Evolutionary conservation across 1,140 invertebrate genomes (phyloP).

Genomic region (Patella vulgata): DNA sequence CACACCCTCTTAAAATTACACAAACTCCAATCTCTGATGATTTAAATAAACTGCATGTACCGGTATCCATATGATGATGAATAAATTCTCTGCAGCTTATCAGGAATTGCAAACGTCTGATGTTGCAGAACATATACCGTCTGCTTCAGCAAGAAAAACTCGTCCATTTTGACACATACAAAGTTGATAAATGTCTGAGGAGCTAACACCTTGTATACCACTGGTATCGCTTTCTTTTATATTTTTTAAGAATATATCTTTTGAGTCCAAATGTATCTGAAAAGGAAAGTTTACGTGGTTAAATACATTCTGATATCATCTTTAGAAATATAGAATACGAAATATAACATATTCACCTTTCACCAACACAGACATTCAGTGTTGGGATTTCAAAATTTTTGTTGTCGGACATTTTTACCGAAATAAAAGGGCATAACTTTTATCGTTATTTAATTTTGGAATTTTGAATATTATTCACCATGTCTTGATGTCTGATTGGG

Average conservation of each 20-base stretch:
- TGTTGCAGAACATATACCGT: slow-evolving; percentile 27
- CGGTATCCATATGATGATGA: too few relatives aligned
- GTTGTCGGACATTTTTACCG: too few relatives aligned
- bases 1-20: too few relatives aligned
- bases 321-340: neutral
- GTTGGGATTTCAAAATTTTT: too few relatives aligned
- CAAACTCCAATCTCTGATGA: too few relatives aligned
- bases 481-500: too few relatives aligned
- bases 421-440: too few relatives aligned
- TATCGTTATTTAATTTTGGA: too few relatives aligned
- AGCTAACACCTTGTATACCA: slow-evolving; percentile 2
- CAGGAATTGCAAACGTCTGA: slow-evolving; percentile 11
- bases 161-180: slow-evolving; percentile 42
- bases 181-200: slow-evolving; percentile 29
- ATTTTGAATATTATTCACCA: too few relatives aligned
- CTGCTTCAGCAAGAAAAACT: slow-evolving; percentile 35
- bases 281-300: slow-evolving; percentile 5
- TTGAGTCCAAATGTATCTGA: slow-evolving; percentile 34
- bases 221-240: slow-evolving; percentile 21
- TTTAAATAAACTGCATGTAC: too few relatives aligned
- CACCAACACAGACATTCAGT: neutral
- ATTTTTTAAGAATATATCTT: slow-evolving; percentile 31
- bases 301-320: neutral
- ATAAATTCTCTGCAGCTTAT: too few relatives aligned
- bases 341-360: neutral